A percentile compares a stretch with the other conserved stretches of the same genome.
Evolutionary conservation across 2,113 vertebrate genomes (phyloP).

Genomic region (Psilopsiagon aymara): DNA sequence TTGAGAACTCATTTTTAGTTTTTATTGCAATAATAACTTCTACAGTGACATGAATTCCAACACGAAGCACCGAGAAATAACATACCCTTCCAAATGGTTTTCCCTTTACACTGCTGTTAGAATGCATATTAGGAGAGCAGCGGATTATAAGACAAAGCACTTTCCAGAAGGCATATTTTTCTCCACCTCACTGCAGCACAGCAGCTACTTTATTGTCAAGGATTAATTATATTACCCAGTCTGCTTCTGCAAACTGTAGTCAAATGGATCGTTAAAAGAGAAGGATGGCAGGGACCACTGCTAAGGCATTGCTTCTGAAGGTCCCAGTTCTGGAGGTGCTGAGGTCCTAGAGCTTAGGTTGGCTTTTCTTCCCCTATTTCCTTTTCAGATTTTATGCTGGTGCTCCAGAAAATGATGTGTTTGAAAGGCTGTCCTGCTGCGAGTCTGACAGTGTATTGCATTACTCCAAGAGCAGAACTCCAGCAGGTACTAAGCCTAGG

Average conservation of each 20-base stretch:
- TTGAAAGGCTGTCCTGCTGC: not conserved
- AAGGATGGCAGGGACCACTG: not conserved
- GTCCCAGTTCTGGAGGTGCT: not conserved
- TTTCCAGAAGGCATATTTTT: constrained; percentile 36
- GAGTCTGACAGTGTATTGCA: not conserved
- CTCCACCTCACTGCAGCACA: not conserved
- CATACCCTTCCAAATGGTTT: constrained; percentile 61
- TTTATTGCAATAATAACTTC: constrained; percentile 71
- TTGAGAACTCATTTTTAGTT: constrained; percentile 63
- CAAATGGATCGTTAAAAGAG: not conserved
- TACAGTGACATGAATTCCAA: constrained; percentile 59
- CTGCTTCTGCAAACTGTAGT: not conserved
- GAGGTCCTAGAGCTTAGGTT: not conserved
- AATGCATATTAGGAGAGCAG: constrained; percentile 9
- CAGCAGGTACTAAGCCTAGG: not conserved
- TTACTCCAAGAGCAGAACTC: not conserved
- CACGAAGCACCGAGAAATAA: constrained; percentile 19
- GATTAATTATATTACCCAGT: not conserved
- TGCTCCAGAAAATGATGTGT: not conserved
- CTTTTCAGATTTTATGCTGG: not conserved
- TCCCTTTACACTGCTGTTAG: constrained; percentile 24
- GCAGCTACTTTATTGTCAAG: not conserved
- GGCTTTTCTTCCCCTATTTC: not conserved
- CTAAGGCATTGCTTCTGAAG: not conserved
- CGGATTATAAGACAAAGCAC: not conserved